phyloP scores from a whole-genome alignment of 2,113 vertebrate species.

The Vidua chalybeata region DNA sequence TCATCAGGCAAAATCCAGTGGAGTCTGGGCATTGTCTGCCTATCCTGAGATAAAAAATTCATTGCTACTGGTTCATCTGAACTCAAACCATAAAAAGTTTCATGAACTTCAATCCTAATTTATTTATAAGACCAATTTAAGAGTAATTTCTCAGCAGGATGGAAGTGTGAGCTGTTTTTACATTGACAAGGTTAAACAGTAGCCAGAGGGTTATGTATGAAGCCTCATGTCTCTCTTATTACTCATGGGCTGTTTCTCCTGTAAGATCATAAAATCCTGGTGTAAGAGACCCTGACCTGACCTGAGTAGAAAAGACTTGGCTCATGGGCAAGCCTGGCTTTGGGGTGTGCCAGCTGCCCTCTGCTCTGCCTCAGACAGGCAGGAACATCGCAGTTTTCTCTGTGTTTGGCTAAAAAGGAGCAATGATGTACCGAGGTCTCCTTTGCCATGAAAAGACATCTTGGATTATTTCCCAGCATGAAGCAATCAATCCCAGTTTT shows the following conservation, averaged over 20 bases:
- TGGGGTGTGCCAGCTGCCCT: not conserved
- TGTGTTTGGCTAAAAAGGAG: not conserved
- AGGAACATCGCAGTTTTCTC: not conserved
- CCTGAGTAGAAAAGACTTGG: not conserved
- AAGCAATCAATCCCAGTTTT: not conserved
- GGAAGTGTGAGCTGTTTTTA: not conserved
- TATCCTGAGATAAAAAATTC: not conserved
- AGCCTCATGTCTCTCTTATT: not conserved
- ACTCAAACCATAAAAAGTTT: not conserved
- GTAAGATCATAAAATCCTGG: not conserved
- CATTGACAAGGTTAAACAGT: not conserved
- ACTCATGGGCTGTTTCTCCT: not conserved
- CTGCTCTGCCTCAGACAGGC: not conserved
- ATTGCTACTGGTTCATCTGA: not conserved
- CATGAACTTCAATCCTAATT: not conserved
- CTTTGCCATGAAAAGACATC: not conserved
- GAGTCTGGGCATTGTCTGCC: not conserved
- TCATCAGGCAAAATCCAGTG: not conserved
- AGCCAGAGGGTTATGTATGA: not conserved
- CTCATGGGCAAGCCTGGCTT: not conserved
- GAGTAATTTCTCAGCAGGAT: not conserved
- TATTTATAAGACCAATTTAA: not conserved
- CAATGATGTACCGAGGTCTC: not conserved
- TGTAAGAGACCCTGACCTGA: not conserved
- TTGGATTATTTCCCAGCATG: not conserved